phyloP scores from a whole-genome alignment of 2,797 vertebrate species.

The Muraenolepis orangiensis region DNA sequence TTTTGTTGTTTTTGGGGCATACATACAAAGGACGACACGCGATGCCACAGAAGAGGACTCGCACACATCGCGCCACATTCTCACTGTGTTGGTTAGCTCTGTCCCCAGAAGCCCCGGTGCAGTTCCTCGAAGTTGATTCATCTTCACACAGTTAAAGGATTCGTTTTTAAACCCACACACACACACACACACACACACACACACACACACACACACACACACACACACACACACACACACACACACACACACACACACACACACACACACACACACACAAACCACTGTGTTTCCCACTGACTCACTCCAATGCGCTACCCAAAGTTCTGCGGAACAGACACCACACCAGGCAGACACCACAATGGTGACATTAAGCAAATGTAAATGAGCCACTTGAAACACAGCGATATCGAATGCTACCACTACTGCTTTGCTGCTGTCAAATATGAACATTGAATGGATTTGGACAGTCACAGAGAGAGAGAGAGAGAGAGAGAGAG shows the following conservation, averaged over 20 bases:
- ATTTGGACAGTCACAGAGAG: too few relatives aligned
- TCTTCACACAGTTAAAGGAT: conserved; percentile 50
- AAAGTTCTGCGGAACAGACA: conserved; percentile 19
- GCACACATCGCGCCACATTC: conserved; percentile 63
- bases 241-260: conserved; percentile 68
- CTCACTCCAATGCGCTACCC: conserved; percentile 44
- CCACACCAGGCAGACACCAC: conserved; percentile 10
- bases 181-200: conserved; percentile 68
- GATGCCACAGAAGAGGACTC: conserved; percentile 65
- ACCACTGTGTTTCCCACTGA: conserved; percentile 58
- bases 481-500: too few relatives aligned
- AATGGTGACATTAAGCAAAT: too few relatives aligned
- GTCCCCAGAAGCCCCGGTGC: conserved; percentile 69
- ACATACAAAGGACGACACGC: conserved; percentile 24
- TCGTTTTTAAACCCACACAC: conserved; percentile 62
- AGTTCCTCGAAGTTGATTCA: conserved; percentile 73
- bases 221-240: conserved; percentile 67
- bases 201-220: conserved; percentile 70
- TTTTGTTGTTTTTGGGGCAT: conserved; percentile 10
- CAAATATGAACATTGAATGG: not conserved
- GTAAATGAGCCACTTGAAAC: too few relatives aligned
- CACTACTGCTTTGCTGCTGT: not conserved
- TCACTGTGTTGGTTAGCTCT: conserved; percentile 66
- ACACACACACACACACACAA: conserved; percentile 67
- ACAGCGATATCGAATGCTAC: not conserved